These are phyloP conservation scores for Pantherophis guttatus DNA, from an alignment of 2,113 vertebrate species.

Conservation along the genomic window DNA sequence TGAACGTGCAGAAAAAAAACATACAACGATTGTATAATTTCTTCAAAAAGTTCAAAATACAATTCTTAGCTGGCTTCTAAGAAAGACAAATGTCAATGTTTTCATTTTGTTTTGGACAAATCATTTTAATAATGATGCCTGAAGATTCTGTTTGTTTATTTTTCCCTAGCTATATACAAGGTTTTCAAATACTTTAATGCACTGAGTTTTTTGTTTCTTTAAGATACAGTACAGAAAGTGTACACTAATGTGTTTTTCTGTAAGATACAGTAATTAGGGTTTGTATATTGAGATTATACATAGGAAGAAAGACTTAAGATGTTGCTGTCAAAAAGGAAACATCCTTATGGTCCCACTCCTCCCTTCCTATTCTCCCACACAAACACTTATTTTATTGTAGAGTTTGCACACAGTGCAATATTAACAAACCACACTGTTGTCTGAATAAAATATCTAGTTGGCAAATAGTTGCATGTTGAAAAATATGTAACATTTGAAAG, in stretches of 20 bases:
- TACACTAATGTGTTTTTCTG: neutral
- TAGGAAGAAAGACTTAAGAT: neutral
- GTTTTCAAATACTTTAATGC: neutral
- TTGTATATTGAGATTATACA: neutral
- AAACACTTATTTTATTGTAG: neutral
- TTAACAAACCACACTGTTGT: neutral
- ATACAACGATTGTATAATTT: neutral
- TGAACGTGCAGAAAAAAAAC: neutral
- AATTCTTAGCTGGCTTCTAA: neutral
- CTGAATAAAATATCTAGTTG: neutral
- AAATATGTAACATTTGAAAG: constrained; percentile 26
- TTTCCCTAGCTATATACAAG: neutral
- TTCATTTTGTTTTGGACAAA: neutral
- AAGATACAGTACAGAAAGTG: neutral
- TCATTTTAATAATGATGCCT: neutral
- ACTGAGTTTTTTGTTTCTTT: neutral
- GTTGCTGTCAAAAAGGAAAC: neutral
- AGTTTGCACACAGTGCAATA: neutral
- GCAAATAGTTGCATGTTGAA: too few species aligned
- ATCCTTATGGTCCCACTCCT: neutral
- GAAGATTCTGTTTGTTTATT: neutral
- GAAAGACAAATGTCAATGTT: neutral
- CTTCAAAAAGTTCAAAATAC: neutral
- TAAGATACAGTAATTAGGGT: neutral
- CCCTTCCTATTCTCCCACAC: neutral